Evolutionary conservation across 2,797 vertebrate species (phyloP), one percentile per base, ranked within the genome.

Genomic region (Cuculus canorus): DNA sequence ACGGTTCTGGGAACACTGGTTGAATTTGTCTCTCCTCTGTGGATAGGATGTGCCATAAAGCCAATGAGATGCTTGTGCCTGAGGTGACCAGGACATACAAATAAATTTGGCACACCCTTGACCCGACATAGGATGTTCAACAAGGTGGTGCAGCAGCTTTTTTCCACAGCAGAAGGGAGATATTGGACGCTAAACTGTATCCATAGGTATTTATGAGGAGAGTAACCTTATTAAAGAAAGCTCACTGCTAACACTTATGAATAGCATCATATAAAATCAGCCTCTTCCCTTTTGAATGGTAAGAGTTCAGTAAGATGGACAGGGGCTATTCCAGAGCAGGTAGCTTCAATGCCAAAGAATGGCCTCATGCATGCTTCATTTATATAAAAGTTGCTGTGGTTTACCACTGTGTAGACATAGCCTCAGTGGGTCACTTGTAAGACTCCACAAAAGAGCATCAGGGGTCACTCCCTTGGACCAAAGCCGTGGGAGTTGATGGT

Each of bases 111-210:
- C 1, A 5, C 10, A 63, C 19, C 13, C 24, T 65, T 3, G 4
- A 16, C 25, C 17, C 7, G 11, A 13, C 1, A 2, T 5, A n/a
- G 21, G 10, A 17, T 0, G 0, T 54, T 85, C 24, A 57, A 28
- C 48, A 54, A 54, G 68, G 32, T 0, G 2, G 25, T 35, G n/a
- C 23, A 25, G 39, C 21, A 45, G 37, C 28, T 21, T 32, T 63
- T 63, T 69, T 27, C 70, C 24, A 24, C 43, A 54, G 18, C 59
- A 69, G 23, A 86, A 80, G 16, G 21, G 15, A 16, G 13, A 28
- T 56, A 7, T 3, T 50, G 35, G 45, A 30, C 21, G 19, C 52
- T 81, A 39, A 56, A 10, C 23, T 57, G 8, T 68, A 28, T 50
- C 28, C 39, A 53, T 53, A 33, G 15, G 21, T 41, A 37, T 35